Percentiles rank a stretch among this genome's conserved stretches.
phyloP scores from a whole-genome alignment of 1,140 invertebrate genomes.

The Lasaia peninsularis region DNA sequence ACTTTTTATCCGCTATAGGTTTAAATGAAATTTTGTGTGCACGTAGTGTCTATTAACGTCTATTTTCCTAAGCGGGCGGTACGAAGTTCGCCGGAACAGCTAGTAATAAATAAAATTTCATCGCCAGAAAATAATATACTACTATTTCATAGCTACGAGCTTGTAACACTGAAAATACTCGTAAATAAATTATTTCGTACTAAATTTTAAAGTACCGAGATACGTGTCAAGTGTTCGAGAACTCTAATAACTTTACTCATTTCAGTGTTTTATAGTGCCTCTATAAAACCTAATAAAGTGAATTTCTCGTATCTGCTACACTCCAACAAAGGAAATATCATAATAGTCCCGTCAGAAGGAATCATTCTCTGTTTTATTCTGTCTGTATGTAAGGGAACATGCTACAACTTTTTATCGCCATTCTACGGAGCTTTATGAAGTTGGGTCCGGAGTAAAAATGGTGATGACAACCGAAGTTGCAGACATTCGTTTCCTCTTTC shows the following conservation, averaged over 20 bases:
- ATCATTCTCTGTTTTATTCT: not conserved
- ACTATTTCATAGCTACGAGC: not conserved
- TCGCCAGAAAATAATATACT: not conserved
- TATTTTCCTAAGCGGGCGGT: not conserved
- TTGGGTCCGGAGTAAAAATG: not conserved
- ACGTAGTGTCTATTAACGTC: too few relatives aligned
- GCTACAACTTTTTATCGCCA: slow-evolving; percentile 15
- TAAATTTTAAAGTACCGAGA: not conserved
- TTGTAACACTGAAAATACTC: not conserved
- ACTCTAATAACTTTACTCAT: slow-evolving; percentile 13
- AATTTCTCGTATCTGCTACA: slow-evolving; percentile 7
- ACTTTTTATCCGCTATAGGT: too few relatives aligned
- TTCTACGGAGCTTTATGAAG: slow-evolving; percentile 9
- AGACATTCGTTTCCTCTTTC: not conserved
- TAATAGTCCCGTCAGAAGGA: slow-evolving; percentile 12
- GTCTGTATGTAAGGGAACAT: not conserved
- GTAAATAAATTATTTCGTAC: not conserved
- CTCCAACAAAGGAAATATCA: slow-evolving; percentile 10
- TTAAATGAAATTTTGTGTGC: too few relatives aligned
- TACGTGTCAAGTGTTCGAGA: slow-evolving; percentile 13
- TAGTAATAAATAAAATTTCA: not conserved
- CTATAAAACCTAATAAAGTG: slow-evolving; percentile 13
- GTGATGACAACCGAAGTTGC: not conserved
- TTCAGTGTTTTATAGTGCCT: slow-evolving; percentile 9
- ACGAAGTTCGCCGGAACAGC: not conserved